Evolutionary conservation across 2,797 vertebrate genomes (phyloP).

Genomic region (Semaprochilodus insignis): DNA sequence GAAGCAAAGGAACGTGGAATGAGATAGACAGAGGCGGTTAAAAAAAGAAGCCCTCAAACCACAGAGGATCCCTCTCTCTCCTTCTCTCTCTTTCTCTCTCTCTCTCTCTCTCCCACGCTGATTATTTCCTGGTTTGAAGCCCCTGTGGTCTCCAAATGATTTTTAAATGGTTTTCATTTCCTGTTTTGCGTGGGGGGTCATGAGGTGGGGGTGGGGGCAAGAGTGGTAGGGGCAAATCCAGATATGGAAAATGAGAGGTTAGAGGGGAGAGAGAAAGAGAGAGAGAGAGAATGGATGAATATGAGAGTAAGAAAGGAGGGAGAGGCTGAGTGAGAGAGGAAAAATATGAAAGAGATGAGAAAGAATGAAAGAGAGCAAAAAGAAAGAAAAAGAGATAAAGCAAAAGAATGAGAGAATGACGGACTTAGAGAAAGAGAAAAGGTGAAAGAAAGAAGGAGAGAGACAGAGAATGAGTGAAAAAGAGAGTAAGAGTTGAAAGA

Average conservation of each 20-base stretch:
- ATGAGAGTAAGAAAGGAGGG: conserved; percentile 10
- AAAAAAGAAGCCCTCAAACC: conserved; percentile 32
- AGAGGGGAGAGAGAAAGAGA: conserved; percentile 14
- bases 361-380: background rate
- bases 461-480: background rate
- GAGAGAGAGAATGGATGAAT: conserved; percentile 2
- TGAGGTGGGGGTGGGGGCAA: conserved; percentile 24
- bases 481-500: background rate
- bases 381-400: conserved; percentile 3
- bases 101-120: conserved; percentile 52
- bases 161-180: conserved; percentile 67
- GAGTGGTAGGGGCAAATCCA: conserved; percentile 45
- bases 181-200: conserved; percentile 47
- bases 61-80: conserved; percentile 45
- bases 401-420: conserved; percentile 11
- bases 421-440: conserved; percentile 21
- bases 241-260: conserved; percentile 52
- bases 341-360: background rate
- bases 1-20: conserved; percentile 26
- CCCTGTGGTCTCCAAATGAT: conserved; percentile 66
- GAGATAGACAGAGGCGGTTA: conserved; percentile 6
- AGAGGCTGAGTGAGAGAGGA: conserved; percentile 13
- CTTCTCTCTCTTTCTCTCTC: conserved; percentile 37
- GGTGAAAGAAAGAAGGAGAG: conserved; percentile 28
- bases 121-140: conserved; percentile 64